Conservation (phyloP, 2,888 invertebrate species). For the Scaptomyza flava region DNA sequence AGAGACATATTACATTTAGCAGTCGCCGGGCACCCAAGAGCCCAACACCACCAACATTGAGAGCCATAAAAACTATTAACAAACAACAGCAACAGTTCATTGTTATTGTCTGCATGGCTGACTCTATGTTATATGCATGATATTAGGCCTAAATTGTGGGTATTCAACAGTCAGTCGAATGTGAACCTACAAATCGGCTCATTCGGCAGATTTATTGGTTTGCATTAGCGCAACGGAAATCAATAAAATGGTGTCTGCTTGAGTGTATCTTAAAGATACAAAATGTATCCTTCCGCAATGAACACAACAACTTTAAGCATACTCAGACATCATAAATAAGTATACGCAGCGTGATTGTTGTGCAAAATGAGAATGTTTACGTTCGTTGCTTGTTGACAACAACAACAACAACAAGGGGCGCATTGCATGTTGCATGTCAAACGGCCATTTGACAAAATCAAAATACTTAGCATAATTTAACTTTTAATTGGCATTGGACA, state of each 20-base stretch:
- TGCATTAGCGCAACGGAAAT: conserved; percentile 77
- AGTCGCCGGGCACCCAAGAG: conserved; percentile 40
- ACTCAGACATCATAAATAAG: conserved; percentile 2
- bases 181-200: conserved; percentile 72
- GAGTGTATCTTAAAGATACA: conserved; percentile 47
- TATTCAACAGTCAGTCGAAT: conserved; percentile 14
- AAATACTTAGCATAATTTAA: conserved; percentile 74
- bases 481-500: conserved; percentile 70
- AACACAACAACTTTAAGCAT: conserved; percentile 27
- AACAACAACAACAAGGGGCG: conserved; percentile 8
- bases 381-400: neutral
- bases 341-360: conserved; percentile 24
- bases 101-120: conserved; percentile 44
- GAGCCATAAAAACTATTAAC: conserved; percentile 70
- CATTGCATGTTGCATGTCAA: conserved; percentile 59
- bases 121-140: conserved; percentile 3
- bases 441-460: conserved; percentile 67
- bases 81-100: conserved; percentile 76
- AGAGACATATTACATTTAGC: conserved; percentile 72
- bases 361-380: conserved; percentile 7
- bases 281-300: conserved; percentile 15
- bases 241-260: conserved; percentile 61
- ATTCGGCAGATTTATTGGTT: conserved; percentile 72
- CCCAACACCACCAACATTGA: conserved; percentile 8
- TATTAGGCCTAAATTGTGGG: conserved; percentile 50